These are phyloP conservation scores for Uria lomvia DNA, from an alignment of 2,113 vertebrate genomes.

Conservation along the genomic window DNA sequence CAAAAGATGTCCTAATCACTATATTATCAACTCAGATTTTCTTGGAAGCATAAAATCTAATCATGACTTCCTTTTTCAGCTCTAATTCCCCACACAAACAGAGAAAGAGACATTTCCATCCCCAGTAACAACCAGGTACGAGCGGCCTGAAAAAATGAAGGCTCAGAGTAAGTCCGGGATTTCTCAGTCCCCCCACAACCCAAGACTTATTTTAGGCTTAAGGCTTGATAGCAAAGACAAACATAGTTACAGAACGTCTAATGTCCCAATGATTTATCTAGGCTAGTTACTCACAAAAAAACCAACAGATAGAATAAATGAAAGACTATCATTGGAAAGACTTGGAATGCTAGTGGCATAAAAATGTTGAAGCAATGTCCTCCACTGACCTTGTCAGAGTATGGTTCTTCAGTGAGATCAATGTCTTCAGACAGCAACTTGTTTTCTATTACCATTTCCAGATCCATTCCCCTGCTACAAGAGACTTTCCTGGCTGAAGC, in stretches of 20 bases:
- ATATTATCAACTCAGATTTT: neutral
- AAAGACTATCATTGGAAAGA: neutral
- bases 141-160: neutral
- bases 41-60: neutral
- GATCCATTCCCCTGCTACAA: conserved; percentile 80
- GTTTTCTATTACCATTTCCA: conserved; percentile 85
- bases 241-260: neutral
- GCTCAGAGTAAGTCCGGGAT: neutral
- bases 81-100: neutral
- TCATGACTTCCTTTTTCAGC: neutral
- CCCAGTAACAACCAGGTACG: neutral
- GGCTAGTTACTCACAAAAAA: neutral
- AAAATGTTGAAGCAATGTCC: neutral
- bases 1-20: neutral
- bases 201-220: neutral
- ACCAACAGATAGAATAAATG: neutral
- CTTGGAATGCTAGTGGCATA: neutral
- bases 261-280: neutral
- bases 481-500: conserved; percentile 79
- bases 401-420: conserved; percentile 94
- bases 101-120: neutral
- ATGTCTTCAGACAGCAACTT: conserved; percentile 87
- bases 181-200: neutral
- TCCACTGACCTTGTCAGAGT: conserved; percentile 90
- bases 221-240: neutral